Percentiles rank a stretch among this genome's conserved stretches.
Conservation (phyloP, 2,888 invertebrate genomes). For the Cerceris ruficornis region DNA sequence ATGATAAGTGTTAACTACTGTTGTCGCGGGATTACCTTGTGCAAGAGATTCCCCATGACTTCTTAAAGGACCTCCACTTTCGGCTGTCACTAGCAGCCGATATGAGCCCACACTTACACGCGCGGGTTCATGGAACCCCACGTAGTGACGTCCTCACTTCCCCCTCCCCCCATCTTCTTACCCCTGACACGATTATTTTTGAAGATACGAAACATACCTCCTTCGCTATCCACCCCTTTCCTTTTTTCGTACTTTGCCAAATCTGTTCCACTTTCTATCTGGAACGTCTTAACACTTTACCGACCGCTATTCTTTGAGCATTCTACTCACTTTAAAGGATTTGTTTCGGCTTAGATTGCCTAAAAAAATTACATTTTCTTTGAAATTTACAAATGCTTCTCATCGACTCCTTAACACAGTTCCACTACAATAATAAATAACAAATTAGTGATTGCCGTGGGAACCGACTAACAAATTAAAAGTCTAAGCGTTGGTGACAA, state of each 20-base stretch:
- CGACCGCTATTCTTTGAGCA: too few species aligned
- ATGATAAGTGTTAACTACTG: background rate
- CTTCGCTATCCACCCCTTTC: conserved; percentile 37
- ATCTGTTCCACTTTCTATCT: too few species aligned
- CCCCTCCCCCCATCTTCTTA: conserved; percentile 40
- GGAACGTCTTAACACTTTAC: too few species aligned
- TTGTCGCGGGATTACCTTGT: conserved; percentile 61
- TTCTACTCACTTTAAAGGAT: too few species aligned
- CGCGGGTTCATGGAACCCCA: conserved; percentile 60
- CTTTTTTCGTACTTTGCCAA: conserved; percentile 8
- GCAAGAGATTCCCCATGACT: conserved; percentile 72
- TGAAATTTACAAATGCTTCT: too few species aligned
- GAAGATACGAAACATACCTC: conserved; percentile 42
- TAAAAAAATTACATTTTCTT: too few species aligned
- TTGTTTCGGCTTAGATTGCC: too few species aligned
- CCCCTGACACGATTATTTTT: conserved; percentile 54
- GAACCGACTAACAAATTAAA: too few species aligned
- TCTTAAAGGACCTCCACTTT: conserved; percentile 59
- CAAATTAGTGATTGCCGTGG: too few species aligned
- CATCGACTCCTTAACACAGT: too few species aligned
- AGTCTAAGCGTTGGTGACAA: too few species aligned
- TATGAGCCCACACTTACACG: conserved; percentile 58
- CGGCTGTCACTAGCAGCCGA: conserved; percentile 50
- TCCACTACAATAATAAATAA: too few species aligned
- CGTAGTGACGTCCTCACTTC: conserved; percentile 44